phyloP scores from a whole-genome alignment of 2,113 vertebrate species.

The Caracal caracal region DNA sequence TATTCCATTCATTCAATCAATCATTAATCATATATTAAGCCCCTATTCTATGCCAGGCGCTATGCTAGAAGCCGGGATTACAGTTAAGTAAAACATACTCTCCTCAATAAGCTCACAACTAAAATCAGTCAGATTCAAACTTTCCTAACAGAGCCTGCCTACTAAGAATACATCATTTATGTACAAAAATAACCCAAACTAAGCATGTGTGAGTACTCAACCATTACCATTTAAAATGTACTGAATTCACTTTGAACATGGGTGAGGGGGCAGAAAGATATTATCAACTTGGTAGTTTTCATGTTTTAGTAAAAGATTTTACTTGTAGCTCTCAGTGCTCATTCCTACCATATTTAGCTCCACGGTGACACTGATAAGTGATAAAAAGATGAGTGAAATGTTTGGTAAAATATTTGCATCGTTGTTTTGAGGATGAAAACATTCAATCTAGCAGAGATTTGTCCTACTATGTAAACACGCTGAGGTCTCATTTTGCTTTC shows the following conservation, averaged over 20 bases:
- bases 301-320: constrained; percentile 36
- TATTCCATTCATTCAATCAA: not conserved
- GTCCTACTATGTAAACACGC: not conserved
- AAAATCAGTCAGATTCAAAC: constrained; percentile 5
- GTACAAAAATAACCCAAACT: constrained; percentile 7
- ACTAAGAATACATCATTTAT: not conserved
- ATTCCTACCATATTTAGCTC: constrained; percentile 37
- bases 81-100: constrained; percentile 3
- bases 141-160: not conserved
- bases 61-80: not conserved
- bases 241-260: not conserved
- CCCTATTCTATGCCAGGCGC: not conserved
- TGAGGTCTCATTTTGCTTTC: not conserved
- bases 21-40: constrained; percentile 17
- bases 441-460: not conserved
- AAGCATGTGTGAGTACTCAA: not conserved
- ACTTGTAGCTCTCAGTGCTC: not conserved
- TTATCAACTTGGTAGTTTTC: not conserved
- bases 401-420: not conserved
- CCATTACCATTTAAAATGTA: constrained; percentile 41
- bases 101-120: not conserved
- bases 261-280: not conserved
- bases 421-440: not conserved
- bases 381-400: not conserved
- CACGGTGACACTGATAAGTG: not conserved